These are phyloP conservation scores for Conger conger DNA, from an alignment of 2,113 vertebrate genomes.

Conservation along the genomic window DNA sequence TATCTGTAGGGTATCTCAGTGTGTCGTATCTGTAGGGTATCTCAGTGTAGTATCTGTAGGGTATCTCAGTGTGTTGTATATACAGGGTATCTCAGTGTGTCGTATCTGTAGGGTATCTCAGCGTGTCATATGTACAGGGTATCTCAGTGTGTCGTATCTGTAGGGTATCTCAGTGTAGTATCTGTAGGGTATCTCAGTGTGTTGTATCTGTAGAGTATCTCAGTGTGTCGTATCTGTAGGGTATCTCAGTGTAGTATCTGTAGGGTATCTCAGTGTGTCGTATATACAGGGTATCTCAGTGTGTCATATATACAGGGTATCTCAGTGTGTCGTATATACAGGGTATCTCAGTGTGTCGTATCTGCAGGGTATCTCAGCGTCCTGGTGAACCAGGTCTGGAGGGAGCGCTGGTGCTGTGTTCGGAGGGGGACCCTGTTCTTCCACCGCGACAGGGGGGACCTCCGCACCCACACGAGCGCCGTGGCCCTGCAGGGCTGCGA, in stretches of 20 bases:
- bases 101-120: slow-evolving; percentile 76
- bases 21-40: slow-evolving; percentile 67
- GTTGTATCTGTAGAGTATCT: slow-evolving; percentile 74
- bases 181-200: too few species aligned
- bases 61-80: neutral
- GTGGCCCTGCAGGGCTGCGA: slow-evolving; percentile 82
- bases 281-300: slow-evolving; percentile 78
- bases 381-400: slow-evolving; percentile 88
- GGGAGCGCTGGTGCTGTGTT: slow-evolving; percentile 91
- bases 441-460: slow-evolving; percentile 83
- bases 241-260: slow-evolving; percentile 84
- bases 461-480: slow-evolving; percentile 74
- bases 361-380: slow-evolving; percentile 82
- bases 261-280: neutral
- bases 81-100: slow-evolving; percentile 82
- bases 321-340: slow-evolving; percentile 39
- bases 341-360: slow-evolving; percentile 60
- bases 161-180: slow-evolving; percentile 88
- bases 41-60: too few species aligned
- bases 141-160: neutral
- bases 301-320: too few species aligned
- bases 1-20: too few species aligned
- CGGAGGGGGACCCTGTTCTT: slow-evolving; percentile 81
- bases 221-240: slow-evolving; percentile 73
- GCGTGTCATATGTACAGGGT: too few species aligned